phyloP scores from a whole-genome alignment of 2,113 vertebrate genomes.

The Raja brachyura region DNA sequence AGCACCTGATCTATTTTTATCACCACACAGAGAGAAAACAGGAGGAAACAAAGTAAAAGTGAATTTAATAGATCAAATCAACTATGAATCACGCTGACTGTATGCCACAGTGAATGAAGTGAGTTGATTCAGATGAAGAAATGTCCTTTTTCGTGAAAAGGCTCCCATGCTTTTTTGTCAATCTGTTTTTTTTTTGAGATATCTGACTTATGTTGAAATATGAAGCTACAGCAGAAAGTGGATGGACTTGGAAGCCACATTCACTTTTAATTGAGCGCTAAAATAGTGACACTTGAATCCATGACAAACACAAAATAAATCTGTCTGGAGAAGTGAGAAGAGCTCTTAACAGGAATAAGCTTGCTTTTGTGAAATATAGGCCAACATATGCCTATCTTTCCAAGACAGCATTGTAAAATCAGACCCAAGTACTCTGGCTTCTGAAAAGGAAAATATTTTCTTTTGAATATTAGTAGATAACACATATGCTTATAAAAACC shows the following conservation, averaged over 20 bases:
- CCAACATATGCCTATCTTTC: neutral
- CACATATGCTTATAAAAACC: neutral
- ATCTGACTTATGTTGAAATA: too few species aligned
- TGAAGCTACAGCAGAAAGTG: neutral
- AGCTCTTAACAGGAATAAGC: neutral
- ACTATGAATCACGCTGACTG: neutral
- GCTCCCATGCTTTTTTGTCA: neutral
- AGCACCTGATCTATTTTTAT: too few species aligned
- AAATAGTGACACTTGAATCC: conserved; percentile 3
- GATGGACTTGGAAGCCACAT: neutral
- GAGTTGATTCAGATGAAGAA: neutral
- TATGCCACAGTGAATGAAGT: neutral
- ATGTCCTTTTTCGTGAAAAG: neutral
- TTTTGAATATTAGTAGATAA: neutral
- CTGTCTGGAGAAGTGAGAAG: neutral
- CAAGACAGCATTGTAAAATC: neutral
- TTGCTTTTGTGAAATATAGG: neutral
- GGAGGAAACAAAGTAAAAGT: neutral
- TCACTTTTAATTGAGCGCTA: neutral
- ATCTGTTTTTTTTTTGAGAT: too few species aligned
- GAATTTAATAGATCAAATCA: neutral
- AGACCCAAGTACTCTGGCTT: too few species aligned
- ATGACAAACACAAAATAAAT: neutral
- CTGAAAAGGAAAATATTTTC: neutral
- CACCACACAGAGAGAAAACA: neutral